These are phyloP conservation scores for Marmota monax DNA, from an alignment of 2,113 vertebrate genomes.

Conservation along the genomic window DNA sequence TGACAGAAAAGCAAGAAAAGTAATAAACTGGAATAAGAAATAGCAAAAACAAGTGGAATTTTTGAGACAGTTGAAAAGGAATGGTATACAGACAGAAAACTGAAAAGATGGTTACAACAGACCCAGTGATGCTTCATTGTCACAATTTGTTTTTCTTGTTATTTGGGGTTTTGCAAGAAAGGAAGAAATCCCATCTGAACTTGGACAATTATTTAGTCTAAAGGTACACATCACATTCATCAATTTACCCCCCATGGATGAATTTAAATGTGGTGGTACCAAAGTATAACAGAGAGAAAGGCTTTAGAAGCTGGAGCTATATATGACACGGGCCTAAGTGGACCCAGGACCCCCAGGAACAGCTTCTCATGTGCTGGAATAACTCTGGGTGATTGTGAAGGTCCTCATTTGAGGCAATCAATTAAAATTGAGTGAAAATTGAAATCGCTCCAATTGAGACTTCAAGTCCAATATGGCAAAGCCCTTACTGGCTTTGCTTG, in stretches of 20 bases:
- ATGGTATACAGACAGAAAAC: too few relatives aligned
- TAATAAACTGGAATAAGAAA: background rate
- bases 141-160: too few relatives aligned
- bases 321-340: too few relatives aligned
- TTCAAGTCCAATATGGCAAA: background rate
- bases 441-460: background rate
- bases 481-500: background rate
- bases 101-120: background rate
- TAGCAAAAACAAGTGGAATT: background rate
- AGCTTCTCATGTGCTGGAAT: background rate
- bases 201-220: background rate
- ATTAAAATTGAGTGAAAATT: background rate
- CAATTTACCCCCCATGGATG: background rate
- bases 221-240: background rate
- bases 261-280: background rate
- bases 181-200: background rate
- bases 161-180: background rate
- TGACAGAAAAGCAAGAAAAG: too few relatives aligned
- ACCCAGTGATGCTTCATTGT: background rate
- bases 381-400: background rate
- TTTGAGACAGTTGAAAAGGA: background rate
- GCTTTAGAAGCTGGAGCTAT: background rate
- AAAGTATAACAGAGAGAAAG: background rate
- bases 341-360: background rate
- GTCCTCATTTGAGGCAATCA: background rate